Conservation (phyloP, 2,888 invertebrate species). For the Dyspetes luteomarginatus region DNA sequence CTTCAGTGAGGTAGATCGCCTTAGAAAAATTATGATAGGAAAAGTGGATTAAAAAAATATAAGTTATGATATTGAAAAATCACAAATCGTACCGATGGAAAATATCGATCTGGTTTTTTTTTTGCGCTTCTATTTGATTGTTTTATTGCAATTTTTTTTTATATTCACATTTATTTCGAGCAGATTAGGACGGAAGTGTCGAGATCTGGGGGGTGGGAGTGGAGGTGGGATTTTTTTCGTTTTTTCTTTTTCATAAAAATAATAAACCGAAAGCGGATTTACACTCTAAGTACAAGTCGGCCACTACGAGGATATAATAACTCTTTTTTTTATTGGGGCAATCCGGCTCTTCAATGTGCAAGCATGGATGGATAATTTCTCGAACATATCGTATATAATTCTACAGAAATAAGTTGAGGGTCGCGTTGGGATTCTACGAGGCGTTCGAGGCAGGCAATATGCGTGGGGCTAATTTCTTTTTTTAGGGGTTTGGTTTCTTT, state of each 20-base stretch:
- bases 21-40: conserved; percentile 44
- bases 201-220: conserved; percentile 8
- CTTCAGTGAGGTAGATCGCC: conserved; percentile 22
- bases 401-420: conserved; percentile 60
- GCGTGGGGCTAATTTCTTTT: conserved; percentile 70
- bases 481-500: conserved; percentile 13
- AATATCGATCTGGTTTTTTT: too few relatives aligned
- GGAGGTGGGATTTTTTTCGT: conserved; percentile 1
- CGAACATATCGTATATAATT: conserved; percentile 59
- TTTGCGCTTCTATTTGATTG: background rate
- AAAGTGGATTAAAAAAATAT: conserved; percentile 10
- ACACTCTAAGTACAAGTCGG: conserved; percentile 62
- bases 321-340: conserved; percentile 35
- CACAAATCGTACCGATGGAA: background rate
- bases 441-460: conserved; percentile 78
- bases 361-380: conserved; percentile 57
- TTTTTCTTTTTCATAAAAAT: conserved; percentile 26
- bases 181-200: conserved; percentile 28
- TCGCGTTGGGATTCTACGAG: conserved; percentile 72
- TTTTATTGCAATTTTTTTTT: conserved; percentile 6
- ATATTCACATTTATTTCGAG: conserved; percentile 25
- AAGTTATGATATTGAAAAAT: conserved; percentile 2
- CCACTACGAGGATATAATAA: conserved; percentile 59
- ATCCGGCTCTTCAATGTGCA: conserved; percentile 54
- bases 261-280: conserved; percentile 59